Evolutionary conservation across 1,140 invertebrate genomes (phyloP), one percentile per base, ranked within the genome.

Genomic region (Diprion similis): DNA sequence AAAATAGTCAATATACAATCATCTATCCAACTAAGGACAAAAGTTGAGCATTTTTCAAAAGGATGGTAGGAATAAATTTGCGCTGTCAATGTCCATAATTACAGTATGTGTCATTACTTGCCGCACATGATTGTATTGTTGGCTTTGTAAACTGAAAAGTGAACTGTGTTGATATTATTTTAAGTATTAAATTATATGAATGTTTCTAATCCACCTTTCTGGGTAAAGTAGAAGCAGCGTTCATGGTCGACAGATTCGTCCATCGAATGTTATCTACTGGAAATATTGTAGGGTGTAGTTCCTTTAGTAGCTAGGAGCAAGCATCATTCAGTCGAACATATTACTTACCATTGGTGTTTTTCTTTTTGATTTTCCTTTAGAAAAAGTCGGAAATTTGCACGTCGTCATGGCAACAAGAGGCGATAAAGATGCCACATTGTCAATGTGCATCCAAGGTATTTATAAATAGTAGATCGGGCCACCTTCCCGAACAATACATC

Each of bases 351-450:
- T 59, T 59, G 11, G 51, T 59, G 9, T 59, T 59, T 37, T 59
- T 59, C 51, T 59, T 69, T 19, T n/a, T 18, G 10, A 59, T 76
- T 6, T 78, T 72, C 51, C 46, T 66, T 73, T 78, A 86, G 85
- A 75, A 87, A 84, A 80, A 85, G 70, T 68, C 83, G 84, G 18
- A 87, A 85, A 68, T 84, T 86, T 67, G 73, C 82, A 59, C 84
- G 85, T 75, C 84, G 84, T 68, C 83, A 85, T 75, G 83, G 79
- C 73, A 86, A 86, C 74, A 85, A 84, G 72, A 84, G 84, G 78
- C 85, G 85, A 77, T 87, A 82, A 24, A 83, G 66, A 68, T 75
- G 11, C 66, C 72, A 59, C 17, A 73, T 74, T 48, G 66, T 77
- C 72, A 70, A 71, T 71, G 51, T 59, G 51, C 72, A 74, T 70